A percentile compares a stretch with the other conserved stretches of the same genome.
phyloP scores from a whole-genome alignment of 2,888 invertebrate species.

The Phlogophora meticulosa region DNA sequence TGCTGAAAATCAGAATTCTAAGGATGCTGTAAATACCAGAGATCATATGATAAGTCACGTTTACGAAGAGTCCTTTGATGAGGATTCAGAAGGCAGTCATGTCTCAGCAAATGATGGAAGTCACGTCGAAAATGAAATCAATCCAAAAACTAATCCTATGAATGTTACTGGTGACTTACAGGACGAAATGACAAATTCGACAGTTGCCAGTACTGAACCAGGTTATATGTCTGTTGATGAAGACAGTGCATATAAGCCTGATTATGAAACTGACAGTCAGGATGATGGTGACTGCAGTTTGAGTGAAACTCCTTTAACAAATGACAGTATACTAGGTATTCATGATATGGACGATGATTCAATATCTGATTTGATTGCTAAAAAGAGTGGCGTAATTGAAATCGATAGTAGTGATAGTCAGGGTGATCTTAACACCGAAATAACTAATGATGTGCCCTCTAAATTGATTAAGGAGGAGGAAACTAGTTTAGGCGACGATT shows the following conservation, averaged over 20 bases:
- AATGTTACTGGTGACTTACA: conserved; percentile 12
- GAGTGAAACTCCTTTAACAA: conserved; percentile 11
- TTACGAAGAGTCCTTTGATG: conserved; percentile 39
- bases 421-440: conserved; percentile 13
- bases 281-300: conserved; percentile 40
- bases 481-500: conserved; percentile 8
- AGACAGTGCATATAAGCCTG: conserved; percentile 43
- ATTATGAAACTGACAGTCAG: conserved; percentile 44
- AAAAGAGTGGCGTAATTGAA: conserved; percentile 3
- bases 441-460: conserved; percentile 24
- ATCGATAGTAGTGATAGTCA: conserved; percentile 4
- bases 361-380: conserved; percentile 15
- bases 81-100: conserved; percentile 22
- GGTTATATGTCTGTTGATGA: conserved; percentile 50
- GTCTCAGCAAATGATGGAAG: conserved; percentile 16
- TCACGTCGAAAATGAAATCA: conserved; percentile 7
- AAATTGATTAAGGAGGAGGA: conserved; percentile 26
- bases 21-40: conserved; percentile 10
- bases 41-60: conserved; percentile 45
- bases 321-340: conserved; percentile 19
- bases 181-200: conserved; percentile 35
- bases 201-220: conserved; percentile 15
- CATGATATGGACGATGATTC: conserved; percentile 6
- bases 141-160: conserved; percentile 9
- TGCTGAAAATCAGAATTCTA: conserved; percentile 3